Base-by-base conservation (phyloP, 1,140 invertebrate genomes). In the Goniozus legneri region DNA sequence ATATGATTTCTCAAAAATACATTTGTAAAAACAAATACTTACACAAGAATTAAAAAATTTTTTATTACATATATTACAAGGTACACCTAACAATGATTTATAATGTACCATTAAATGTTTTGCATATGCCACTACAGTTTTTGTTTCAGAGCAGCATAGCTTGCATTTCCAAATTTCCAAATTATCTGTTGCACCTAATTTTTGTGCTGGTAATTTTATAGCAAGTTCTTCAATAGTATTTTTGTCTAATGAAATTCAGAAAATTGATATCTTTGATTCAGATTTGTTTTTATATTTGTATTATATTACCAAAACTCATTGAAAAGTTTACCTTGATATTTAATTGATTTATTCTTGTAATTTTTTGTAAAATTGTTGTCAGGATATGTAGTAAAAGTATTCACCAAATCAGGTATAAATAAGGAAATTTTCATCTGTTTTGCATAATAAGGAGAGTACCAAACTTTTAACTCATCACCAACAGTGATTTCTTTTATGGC, bases 391-490 rank as follows among this genome's bases (percentile, higher is more conserved):
- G 8, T 18, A 19, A n/a, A 8, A 37, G 10, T n/a, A 30, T 48
- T 52, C 3, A 46, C 33, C 35, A 47, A 50, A 16, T 54, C 41
- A 6, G 12, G 31, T 20, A 50, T 51, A 20, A 38, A 48, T 8
- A 63, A 10, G n/a, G 50, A 54, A 57, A 60, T 72, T 39, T 64
- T 62, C 75, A 78, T 77, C 62, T 69, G 65, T 10, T 58, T 22
- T 6, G 67, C 75, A 64, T 76, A 77, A 54, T 67, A 67, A 16
- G 78, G 73, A 19, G 80, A 77, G 70, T 83, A 86, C 78, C 81
- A 83, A 20, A 85, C 82, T 38, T 79, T 71, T 19, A 86, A 69
- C 52, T 79, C 74, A 33, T 80, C 79, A 31, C 81, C 80, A 4
- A 66, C 57, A 10, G 66, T 50, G 36, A 86, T 81, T 27, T 78